Percentiles rank a stretch among this genome's conserved stretches.
These are phyloP conservation scores for Spicauda simplicius DNA, from an alignment of 2,888 invertebrate species.

Conservation along the genomic window DNA sequence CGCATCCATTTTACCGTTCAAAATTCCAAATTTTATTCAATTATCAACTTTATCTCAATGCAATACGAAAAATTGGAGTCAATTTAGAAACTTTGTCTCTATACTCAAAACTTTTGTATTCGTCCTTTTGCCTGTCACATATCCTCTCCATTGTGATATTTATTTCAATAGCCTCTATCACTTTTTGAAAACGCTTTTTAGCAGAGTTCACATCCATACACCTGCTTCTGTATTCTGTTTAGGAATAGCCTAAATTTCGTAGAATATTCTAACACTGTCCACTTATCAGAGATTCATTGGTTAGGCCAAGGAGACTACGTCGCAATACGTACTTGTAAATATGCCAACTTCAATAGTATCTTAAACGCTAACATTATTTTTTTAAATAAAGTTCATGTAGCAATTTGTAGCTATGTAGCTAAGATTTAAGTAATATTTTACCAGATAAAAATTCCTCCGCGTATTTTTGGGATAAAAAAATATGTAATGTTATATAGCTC, in stretches of 20 bases:
- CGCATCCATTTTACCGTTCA: conserved; percentile 41
- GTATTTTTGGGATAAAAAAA: too few relatives aligned
- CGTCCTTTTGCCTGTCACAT: conserved; percentile 82
- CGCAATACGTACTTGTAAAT: too few relatives aligned
- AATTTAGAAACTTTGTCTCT: conserved; percentile 49
- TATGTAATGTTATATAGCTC: too few relatives aligned
- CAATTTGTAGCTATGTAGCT: too few relatives aligned
- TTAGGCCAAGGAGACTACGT: neutral
- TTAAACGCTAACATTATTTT: too few relatives aligned
- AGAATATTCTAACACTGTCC: conserved; percentile 12
- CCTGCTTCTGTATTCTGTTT: conserved; percentile 65
- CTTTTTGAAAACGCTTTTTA: conserved; percentile 62
- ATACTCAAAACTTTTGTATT: conserved; percentile 72
- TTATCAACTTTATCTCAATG: conserved; percentile 47
- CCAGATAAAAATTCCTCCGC: too few relatives aligned
- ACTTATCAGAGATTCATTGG: neutral
- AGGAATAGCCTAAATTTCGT: conserved; percentile 39
- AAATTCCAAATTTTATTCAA: conserved; percentile 37
- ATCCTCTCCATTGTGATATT: conserved; percentile 79
- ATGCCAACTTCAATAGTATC: too few relatives aligned
- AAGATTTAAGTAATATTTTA: too few relatives aligned
- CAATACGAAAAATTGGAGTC: conserved; percentile 34
- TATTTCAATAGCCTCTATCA: conserved; percentile 71
- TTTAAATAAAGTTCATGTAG: too few relatives aligned
- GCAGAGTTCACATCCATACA: conserved; percentile 61